Base-by-base conservation (phyloP, 2,888 invertebrate genomes). In the Microctonus aethiopoides region DNA sequence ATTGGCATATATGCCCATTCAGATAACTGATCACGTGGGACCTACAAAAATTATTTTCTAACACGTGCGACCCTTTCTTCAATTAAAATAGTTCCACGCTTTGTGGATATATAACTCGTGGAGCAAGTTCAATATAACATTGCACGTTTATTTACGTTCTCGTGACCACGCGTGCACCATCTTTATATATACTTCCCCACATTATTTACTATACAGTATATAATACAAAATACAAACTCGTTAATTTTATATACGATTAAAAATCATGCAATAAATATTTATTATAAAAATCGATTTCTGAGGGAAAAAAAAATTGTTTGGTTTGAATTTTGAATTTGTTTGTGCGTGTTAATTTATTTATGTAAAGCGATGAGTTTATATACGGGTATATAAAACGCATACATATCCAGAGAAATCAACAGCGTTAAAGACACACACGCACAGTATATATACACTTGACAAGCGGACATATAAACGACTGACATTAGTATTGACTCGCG, bases 61-160 rank as follows among this genome's bases (percentile, higher is more conserved):
- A 51, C 61, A 70, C 52, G 66, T 22, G 54, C 41, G 32, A 41
- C 39, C 68, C 62, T 36, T 36, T 60, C 61, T 70, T 73, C 74
- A 74, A 74, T 74, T 74, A 74, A 74, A 74, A 73, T 74, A 70
- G 66, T 66, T 76, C 59, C 72, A 75, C 72, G 75, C 74, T 69
- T 59, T 61, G n/a, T n/a, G n/a, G n/a, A n/a, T 70, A 36, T 74
- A 56, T 61, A 3, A 29, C 59, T 68, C 54, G 63, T 57, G 65
- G 60, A 60, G 69, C 67, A 6, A 67, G 61, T n/a, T n/a, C n/a
- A 46, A 70, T 54, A 41, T 59, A 57, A 64, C 67, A 61, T 64
- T 60, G 51, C 22, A 61, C 71, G 64, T 56, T 34, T 68, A 34
- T 36, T 51, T 51, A 16, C 41, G 67, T 34, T 32, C 59, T 29